A percentile compares a stretch with the other conserved stretches of the same genome.
Evolutionary conservation across 2,797 vertebrate genomes (phyloP).

Genomic region (Catamblyrhynchus diadema): DNA sequence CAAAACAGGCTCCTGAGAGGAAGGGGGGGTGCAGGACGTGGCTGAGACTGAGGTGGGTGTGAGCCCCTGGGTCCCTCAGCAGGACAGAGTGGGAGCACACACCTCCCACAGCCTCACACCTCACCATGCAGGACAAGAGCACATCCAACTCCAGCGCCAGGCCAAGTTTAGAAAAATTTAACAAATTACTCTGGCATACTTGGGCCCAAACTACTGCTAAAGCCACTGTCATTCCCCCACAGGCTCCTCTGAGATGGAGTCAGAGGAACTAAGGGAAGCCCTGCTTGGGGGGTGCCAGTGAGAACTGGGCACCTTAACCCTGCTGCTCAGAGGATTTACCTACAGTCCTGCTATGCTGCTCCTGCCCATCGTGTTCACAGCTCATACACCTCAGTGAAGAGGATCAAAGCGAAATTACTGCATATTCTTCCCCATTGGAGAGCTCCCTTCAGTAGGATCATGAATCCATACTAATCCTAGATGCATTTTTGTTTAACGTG

Average conservation of each 20-base stretch:
- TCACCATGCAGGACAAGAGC: background rate
- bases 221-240: background rate
- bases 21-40: rapidly evolving
- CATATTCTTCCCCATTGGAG: background rate
- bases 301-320: background rate
- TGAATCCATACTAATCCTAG: background rate
- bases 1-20: background rate
- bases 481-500: background rate
- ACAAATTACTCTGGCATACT: background rate
- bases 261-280: background rate
- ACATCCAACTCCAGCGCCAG: background rate
- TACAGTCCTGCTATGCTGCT: background rate
- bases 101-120: background rate
- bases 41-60: background rate
- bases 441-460: background rate
- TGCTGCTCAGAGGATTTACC: background rate
- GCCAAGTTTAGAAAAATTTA: background rate
- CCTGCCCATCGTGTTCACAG: background rate
- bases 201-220: background rate
- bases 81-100: background rate
- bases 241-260: background rate
- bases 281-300: background rate
- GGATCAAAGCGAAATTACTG: background rate
- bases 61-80: background rate
- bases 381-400: background rate